A percentile compares a stretch with the other conserved stretches of the same genome.
phyloP scores from a whole-genome alignment of 1,140 invertebrate genomes.

The Meteorus sp. region DNA sequence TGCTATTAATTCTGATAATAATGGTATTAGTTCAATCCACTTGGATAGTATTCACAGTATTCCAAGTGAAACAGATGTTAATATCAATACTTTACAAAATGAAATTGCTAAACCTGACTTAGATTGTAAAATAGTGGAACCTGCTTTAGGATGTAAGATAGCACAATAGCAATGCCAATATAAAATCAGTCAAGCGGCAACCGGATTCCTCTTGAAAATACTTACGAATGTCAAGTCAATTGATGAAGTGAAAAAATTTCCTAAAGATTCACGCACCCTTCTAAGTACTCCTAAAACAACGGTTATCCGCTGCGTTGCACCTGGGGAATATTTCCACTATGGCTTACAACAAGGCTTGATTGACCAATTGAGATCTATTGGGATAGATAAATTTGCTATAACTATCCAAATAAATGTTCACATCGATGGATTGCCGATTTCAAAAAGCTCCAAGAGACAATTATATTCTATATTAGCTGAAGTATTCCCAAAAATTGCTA shows the following conservation, averaged over 20 bases:
- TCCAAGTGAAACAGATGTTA: neutral
- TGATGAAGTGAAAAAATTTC: conserved; percentile 14
- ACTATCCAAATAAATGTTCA: no score
- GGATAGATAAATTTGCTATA: no score
- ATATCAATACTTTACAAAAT: neutral
- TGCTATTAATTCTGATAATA: neutral
- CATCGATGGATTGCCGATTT: conserved; percentile 12
- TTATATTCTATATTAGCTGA: conserved; percentile 29
- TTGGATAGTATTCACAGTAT: neutral
- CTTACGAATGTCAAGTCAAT: conserved; percentile 8
- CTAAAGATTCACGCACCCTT: conserved; percentile 12
- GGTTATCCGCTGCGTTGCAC: neutral
- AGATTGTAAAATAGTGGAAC: no score
- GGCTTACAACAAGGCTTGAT: no score
- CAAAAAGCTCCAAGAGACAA: conserved; percentile 11
- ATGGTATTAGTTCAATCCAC: neutral
- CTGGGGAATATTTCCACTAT: no score
- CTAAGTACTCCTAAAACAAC: conserved; percentile 10
- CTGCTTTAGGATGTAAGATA: neutral
- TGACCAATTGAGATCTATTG: no score
- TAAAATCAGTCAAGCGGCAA: conserved; percentile 9
- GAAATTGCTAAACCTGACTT: neutral
- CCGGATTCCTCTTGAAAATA: conserved; percentile 5
- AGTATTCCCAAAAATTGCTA: neutral
- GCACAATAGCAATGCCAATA: conserved; percentile 10